Base-by-base conservation (phyloP, 2,888 invertebrate genomes). In the Bellardia bayeri region DNA sequence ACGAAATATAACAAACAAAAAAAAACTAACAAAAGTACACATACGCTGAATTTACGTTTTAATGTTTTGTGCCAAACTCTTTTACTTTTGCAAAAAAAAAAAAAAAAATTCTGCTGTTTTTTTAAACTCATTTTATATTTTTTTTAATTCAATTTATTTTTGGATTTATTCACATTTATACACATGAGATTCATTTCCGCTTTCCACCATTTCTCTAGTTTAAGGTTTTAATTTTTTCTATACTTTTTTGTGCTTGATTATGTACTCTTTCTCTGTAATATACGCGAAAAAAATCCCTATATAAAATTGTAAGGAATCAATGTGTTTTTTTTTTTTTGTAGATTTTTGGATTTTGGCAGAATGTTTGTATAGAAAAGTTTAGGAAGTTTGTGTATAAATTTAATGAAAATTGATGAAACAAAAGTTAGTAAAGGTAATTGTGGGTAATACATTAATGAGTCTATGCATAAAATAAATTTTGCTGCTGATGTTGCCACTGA, bases 131-230 rank as follows among this genome's bases (percentile, higher is more conserved):
- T 74, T 63, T 80, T 63, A 42, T 23, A n/a, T 14, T 81, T 92
- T 92, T 93, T 92, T 93, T 92, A 92, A 92, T 92, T 92, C 93
- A 92, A 93, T 92, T 92, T 92, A 92, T 93, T 93, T 92, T 91
- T 92, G 92, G 92, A 92, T 93, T 92, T 92, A 93, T 92, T 91
- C 92, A 92, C 91, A 93, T 93, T 92, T 93, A 92, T 92, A 91
- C 92, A 93, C 93, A 93, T 93, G 92, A 93, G 92, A 92, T 92
- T 92, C 88, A 88, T 89, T 89, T 89, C 89, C 89, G 89, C 63
- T 72, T 82, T 76, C 40, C 11, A 64, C 69, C 74, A 68, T 74
- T 72, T 86, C 80, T 78, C 54, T 75, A 74, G 71, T 69, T 64
- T 64, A 56, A 54, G 33, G 79, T 64, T 85, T 72, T 58, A 54